A percentile compares a stretch with the other conserved stretches of the same genome.
Conservation (phyloP, 2,113 vertebrate species). For the Diadophis punctatus region DNA sequence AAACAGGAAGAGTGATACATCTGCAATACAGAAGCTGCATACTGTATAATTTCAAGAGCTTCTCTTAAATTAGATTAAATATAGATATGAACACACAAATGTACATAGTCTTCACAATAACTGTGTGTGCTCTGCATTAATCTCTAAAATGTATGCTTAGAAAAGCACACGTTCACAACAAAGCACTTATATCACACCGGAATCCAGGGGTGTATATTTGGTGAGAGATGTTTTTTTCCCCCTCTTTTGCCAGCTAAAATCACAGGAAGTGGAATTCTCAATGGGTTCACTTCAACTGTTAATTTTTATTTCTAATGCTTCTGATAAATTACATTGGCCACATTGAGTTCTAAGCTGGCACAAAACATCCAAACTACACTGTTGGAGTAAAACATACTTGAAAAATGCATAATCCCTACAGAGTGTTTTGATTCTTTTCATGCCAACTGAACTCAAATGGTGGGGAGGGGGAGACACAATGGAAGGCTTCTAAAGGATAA, state of each 20-base stretch:
- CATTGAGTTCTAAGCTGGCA: slow-evolving; percentile 43
- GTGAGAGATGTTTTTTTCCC: not conserved
- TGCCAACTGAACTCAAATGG: slow-evolving; percentile 51
- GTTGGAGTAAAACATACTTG: slow-evolving; percentile 54
- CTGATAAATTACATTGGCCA: slow-evolving; percentile 53
- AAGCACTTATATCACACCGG: slow-evolving; percentile 27
- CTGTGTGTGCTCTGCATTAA: slow-evolving; percentile 15
- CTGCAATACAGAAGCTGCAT: slow-evolving; percentile 15
- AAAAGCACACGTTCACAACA: slow-evolving; percentile 8
- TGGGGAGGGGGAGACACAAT: slow-evolving; percentile 25
- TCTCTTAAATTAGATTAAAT: slow-evolving; percentile 11
- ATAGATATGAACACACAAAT: slow-evolving; percentile 25
- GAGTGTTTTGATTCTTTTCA: slow-evolving; percentile 61
- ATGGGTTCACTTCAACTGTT: slow-evolving; percentile 44
- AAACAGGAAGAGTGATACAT: not conserved
- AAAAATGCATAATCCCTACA: slow-evolving; percentile 55
- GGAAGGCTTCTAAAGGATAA: slow-evolving; percentile 52
- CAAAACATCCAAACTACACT: slow-evolving; percentile 43
- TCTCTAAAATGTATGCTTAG: slow-evolving; percentile 22
- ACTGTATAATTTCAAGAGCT: not conserved
- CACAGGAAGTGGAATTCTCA: slow-evolving; percentile 10
- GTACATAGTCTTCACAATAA: slow-evolving; percentile 25
- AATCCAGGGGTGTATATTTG: not conserved
- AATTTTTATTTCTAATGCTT: slow-evolving; percentile 59
- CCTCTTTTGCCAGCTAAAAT: slow-evolving; percentile 14